phyloP scores from a whole-genome alignment of 2,113 vertebrate genomes.

The Urocolius indicus region DNA sequence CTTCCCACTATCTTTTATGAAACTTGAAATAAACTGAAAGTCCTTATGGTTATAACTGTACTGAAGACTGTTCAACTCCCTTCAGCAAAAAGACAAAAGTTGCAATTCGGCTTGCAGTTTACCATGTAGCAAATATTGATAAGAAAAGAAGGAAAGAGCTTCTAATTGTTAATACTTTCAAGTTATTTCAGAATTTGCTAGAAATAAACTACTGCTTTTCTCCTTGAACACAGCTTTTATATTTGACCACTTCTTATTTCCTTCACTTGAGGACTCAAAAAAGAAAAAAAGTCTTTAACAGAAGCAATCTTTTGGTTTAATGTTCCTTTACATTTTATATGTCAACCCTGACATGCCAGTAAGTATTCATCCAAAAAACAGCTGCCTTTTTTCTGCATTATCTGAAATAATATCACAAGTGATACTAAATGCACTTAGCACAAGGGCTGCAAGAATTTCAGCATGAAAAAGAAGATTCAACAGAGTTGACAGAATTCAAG shows the following conservation, averaged over 20 bases:
- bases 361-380: background rate
- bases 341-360: background rate
- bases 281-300: background rate
- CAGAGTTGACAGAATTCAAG: background rate
- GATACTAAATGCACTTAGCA: background rate
- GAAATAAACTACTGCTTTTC: background rate
- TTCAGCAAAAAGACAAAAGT: background rate
- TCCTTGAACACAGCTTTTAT: background rate
- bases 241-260: background rate
- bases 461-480: background rate
- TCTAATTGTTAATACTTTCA: background rate
- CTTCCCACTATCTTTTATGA: background rate
- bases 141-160: background rate
- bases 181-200: background rate
- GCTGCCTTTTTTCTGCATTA: background rate
- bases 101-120: background rate
- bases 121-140: background rate
- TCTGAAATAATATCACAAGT: background rate
- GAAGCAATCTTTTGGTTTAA: background rate
- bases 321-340: background rate
- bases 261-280: background rate
- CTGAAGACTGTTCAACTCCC: background rate
- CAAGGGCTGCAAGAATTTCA: background rate
- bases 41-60: background rate
- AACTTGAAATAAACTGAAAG: background rate